Percentiles rank a stretch among this genome's conserved stretches.
phyloP scores from a whole-genome alignment of 2,888 invertebrate species.

The Synanthedon tipuliformis region DNA sequence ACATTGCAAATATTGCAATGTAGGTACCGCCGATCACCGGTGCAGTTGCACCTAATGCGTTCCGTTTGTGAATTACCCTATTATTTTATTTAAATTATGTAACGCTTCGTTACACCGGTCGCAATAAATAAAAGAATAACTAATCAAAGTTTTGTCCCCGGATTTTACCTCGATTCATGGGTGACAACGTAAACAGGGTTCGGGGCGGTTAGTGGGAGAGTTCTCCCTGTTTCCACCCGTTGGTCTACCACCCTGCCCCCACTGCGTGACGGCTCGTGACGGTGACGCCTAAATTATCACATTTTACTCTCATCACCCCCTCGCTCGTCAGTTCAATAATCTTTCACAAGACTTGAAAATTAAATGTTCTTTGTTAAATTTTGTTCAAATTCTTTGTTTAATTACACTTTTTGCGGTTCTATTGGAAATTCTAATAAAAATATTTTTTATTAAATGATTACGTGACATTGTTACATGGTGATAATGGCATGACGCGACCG shows the following conservation, averaged over 20 bases:
- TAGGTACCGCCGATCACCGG: too few relatives aligned
- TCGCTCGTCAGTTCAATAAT: conserved; percentile 45
- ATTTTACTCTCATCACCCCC: conserved; percentile 47
- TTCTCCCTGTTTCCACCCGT: conserved; percentile 12
- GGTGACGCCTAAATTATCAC: conserved; percentile 44
- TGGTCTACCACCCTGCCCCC: conserved; percentile 10
- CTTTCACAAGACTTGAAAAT: conserved; percentile 38
- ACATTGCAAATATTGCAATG: too few relatives aligned
- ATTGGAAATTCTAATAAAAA: too few relatives aligned
- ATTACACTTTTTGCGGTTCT: neutral
- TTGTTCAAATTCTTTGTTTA: conserved; percentile 10
- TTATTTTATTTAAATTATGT: too few relatives aligned
- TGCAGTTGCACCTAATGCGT: too few relatives aligned
- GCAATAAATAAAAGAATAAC: conserved; percentile 43
- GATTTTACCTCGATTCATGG: conserved; percentile 40
- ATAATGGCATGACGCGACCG: neutral
- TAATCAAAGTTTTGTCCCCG: conserved; percentile 46
- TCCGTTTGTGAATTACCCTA: too few relatives aligned
- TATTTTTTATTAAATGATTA: neutral
- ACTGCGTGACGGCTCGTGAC: conserved; percentile 1
- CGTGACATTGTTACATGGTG: neutral
- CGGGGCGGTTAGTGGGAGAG: conserved; percentile 22
- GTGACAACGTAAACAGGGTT: conserved; percentile 45
- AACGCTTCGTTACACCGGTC: too few relatives aligned
- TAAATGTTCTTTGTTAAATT: conserved; percentile 21